Percentiles rank a stretch among this genome's conserved stretches.
Evolutionary conservation across 1,140 invertebrate genomes (phyloP).

Genomic region (Drosophila ogumai): DNA sequence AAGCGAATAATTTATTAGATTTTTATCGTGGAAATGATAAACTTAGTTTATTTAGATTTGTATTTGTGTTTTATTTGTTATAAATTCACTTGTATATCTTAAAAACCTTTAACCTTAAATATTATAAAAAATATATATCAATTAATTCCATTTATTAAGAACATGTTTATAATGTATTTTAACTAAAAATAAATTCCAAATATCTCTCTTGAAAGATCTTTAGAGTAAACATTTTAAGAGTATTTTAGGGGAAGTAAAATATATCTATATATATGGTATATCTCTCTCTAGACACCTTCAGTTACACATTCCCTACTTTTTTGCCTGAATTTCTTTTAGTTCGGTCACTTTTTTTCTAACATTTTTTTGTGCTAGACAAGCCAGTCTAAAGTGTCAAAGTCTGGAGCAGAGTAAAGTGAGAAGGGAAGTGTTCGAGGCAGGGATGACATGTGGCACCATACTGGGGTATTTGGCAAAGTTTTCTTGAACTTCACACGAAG

Average conservation of each 20-base stretch:
- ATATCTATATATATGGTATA: neutral
- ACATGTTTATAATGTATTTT: too few relatives aligned
- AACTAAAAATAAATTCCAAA: neutral
- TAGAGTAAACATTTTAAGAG: slow-evolving; percentile 8
- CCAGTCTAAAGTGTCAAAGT: slow-evolving; percentile 71
- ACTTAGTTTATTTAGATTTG: too few relatives aligned
- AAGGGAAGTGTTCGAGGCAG: slow-evolving; percentile 16
- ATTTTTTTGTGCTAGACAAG: slow-evolving; percentile 41
- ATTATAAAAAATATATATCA: too few relatives aligned
- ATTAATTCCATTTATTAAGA: too few relatives aligned
- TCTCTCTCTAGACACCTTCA: slow-evolving; percentile 41
- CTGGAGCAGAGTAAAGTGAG: slow-evolving; percentile 11
- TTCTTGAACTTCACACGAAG: slow-evolving; percentile 58
- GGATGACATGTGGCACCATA: slow-evolving; percentile 33
- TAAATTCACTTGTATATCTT: too few relatives aligned
- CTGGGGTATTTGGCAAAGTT: slow-evolving; percentile 64
- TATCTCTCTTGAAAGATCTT: neutral
- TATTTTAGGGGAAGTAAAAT: neutral
- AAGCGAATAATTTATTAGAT: neutral
- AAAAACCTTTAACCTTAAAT: too few relatives aligned
- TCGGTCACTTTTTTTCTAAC: slow-evolving; percentile 23
- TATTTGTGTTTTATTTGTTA: too few relatives aligned
- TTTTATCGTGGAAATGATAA: neutral
- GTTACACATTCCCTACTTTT: slow-evolving; percentile 55
- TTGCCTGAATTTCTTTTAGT: slow-evolving; percentile 23